Evolutionary conservation across 2,888 invertebrate genomes (phyloP).

Genomic region (Trimorus sp.): DNA sequence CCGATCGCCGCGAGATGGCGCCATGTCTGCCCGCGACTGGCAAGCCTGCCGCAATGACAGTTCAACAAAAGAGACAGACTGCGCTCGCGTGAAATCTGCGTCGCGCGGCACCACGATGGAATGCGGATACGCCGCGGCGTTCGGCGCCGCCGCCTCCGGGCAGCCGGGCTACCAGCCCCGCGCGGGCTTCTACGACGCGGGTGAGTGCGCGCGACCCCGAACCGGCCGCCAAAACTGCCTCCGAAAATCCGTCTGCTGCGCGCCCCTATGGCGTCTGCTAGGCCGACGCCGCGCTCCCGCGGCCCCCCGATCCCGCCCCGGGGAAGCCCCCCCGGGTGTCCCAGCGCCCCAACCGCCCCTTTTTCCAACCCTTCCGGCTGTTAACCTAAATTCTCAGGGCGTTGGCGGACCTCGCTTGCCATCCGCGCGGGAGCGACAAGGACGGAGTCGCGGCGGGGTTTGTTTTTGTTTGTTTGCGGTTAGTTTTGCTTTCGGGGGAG

Average conservation of each 20-base stretch:
- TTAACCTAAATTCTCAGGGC: too few species aligned
- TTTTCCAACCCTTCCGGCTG: too few species aligned
- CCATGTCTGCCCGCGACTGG: too few species aligned
- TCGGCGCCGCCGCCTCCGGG: constrained; percentile 73
- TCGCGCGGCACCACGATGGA: constrained; percentile 74
- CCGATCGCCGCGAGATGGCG: too few species aligned
- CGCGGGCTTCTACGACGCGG: constrained; percentile 74
- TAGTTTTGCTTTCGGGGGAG: too few species aligned
- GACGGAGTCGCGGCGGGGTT: too few species aligned
- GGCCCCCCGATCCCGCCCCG: background rate
- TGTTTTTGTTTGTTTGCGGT: too few species aligned
- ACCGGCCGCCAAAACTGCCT: constrained; percentile 49
- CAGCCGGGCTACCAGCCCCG: constrained; percentile 73
- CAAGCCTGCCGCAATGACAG: constrained; percentile 59
- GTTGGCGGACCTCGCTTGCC: too few species aligned
- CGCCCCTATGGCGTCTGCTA: constrained; percentile 82
- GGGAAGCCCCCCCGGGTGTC: too few species aligned
- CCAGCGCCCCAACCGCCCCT: too few species aligned
- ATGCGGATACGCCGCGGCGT: constrained; percentile 75
- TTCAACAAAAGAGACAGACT: constrained; percentile 70
- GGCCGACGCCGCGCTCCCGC: constrained; percentile 67
- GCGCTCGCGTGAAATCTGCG: constrained; percentile 74
- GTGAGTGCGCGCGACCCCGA: constrained; percentile 52
- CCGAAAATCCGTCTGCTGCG: constrained; percentile 81
- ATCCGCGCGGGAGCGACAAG: too few species aligned